Evolutionary conservation across 2,888 invertebrate genomes (phyloP).

Genomic region (Drosophila flavopinicola): DNA sequence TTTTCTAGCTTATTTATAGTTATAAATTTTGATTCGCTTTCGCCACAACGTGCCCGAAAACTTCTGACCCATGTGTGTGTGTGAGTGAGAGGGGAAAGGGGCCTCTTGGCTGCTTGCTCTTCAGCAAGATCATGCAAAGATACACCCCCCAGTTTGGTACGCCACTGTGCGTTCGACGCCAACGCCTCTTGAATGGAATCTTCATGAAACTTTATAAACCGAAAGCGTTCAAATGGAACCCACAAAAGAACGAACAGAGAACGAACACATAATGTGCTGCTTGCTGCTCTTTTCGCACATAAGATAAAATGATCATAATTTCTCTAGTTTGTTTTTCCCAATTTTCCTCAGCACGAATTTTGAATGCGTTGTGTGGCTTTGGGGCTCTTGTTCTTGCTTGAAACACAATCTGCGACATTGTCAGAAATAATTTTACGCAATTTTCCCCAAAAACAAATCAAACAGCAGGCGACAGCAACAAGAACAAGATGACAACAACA

Average conservation of each 20-base stretch:
- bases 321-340: slow-evolving; percentile 31
- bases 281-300: slow-evolving; percentile 59
- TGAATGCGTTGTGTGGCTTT: slow-evolving; percentile 8
- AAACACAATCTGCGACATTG: slow-evolving; percentile 78
- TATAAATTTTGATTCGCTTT: slow-evolving; percentile 65
- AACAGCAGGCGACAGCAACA: slow-evolving; percentile 30
- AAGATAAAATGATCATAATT: slow-evolving; percentile 67
- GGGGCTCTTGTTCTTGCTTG: slow-evolving; percentile 50
- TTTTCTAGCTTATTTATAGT: slow-evolving; percentile 71
- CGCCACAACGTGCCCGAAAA: slow-evolving; percentile 53
- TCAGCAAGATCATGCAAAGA: neutral
- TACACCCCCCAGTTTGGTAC: slow-evolving; percentile 14
- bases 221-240: slow-evolving; percentile 28
- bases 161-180: slow-evolving; percentile 34
- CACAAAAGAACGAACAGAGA: slow-evolving; percentile 14
- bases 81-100: neutral
- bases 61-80: neutral
- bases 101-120: neutral
- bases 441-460: slow-evolving; percentile 50
- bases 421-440: slow-evolving; percentile 67
- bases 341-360: slow-evolving; percentile 17
- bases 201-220: slow-evolving; percentile 51
- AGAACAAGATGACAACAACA: slow-evolving; percentile 15
- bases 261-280: slow-evolving; percentile 42
- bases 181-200: slow-evolving; percentile 52